phyloP scores from a whole-genome alignment of 2,888 invertebrate genomes.

The Macrophya alboannulata region DNA sequence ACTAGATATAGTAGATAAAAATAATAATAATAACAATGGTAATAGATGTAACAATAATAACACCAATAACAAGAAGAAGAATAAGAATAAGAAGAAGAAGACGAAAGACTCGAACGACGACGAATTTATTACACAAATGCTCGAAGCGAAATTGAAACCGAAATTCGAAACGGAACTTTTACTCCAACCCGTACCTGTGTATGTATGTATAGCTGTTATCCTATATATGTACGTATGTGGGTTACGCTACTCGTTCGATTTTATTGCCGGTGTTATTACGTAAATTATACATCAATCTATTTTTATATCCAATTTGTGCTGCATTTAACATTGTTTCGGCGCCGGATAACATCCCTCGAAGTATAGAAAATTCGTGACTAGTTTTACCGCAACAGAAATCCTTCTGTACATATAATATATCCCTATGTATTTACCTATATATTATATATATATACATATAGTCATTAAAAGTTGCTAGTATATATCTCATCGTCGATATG shows the following conservation, averaged over 20 bases:
- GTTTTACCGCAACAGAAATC: background rate
- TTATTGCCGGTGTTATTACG: slow-evolving; percentile 18
- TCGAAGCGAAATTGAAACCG: background rate
- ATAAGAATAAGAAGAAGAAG: background rate
- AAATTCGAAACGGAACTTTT: slow-evolving; percentile 20
- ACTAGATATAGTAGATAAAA: background rate
- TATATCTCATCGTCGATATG: slow-evolving; percentile 5
- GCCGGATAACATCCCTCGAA: slow-evolving; percentile 2
- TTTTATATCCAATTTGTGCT: slow-evolving; percentile 30
- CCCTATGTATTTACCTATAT: too few species aligned
- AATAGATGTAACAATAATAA: background rate
- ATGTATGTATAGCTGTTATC: background rate
- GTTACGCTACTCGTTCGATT: slow-evolving; percentile 22
- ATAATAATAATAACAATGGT: background rate
- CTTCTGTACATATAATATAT: background rate
- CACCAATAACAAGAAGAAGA: background rate
- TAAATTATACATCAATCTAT: slow-evolving; percentile 39
- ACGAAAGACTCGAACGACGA: background rate
- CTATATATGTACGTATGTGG: background rate
- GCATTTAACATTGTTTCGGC: slow-evolving; percentile 16
- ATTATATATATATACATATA: background rate
- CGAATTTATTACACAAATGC: background rate
- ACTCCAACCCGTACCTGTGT: background rate
- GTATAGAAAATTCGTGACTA: slow-evolving; percentile 33
- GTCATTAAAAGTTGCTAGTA: slow-evolving; percentile 16